Percentiles rank a stretch among this genome's conserved stretches.
Evolutionary conservation across 2,888 invertebrate genomes (phyloP).

Genomic region (Orthonychiurus folsomi): DNA sequence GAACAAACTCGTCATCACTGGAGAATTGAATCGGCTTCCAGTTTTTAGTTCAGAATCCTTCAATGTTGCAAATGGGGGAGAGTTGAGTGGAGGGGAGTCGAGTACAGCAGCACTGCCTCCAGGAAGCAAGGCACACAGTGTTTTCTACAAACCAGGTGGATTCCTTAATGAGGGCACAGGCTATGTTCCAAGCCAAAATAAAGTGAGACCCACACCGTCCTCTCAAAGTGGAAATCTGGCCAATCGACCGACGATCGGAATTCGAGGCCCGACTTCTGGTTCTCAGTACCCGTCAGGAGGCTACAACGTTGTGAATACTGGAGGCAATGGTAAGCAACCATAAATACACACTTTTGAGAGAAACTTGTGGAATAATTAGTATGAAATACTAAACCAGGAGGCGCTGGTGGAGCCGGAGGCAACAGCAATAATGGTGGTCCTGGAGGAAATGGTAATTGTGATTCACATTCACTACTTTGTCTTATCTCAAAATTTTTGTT

Average conservation of each 20-base stretch:
- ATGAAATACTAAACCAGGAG: not conserved
- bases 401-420: not conserved
- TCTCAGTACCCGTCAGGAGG: not conserved
- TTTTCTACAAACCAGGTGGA: not conserved
- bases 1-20: no score
- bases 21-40: not conserved
- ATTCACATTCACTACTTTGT: not conserved
- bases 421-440: conserved; percentile 9
- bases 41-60: no score
- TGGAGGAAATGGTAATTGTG: conserved; percentile 12
- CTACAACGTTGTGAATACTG: not conserved
- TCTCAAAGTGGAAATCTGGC: not conserved
- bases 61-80: no score
- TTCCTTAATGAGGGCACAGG: not conserved
- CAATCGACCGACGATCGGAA: not conserved
- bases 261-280: not conserved
- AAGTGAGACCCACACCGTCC: not conserved
- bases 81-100: no score
- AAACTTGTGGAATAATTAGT: no score
- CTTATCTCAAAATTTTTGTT: not conserved
- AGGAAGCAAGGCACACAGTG: not conserved
- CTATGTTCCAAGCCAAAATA: not conserved
- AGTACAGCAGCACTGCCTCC: no score
- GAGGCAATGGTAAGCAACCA: not conserved
- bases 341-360: not conserved